Percentiles rank a stretch among this genome's conserved stretches.
Evolutionary conservation across 2,888 invertebrate genomes (phyloP).

Genomic region (Stramonita haemastoma): DNA sequence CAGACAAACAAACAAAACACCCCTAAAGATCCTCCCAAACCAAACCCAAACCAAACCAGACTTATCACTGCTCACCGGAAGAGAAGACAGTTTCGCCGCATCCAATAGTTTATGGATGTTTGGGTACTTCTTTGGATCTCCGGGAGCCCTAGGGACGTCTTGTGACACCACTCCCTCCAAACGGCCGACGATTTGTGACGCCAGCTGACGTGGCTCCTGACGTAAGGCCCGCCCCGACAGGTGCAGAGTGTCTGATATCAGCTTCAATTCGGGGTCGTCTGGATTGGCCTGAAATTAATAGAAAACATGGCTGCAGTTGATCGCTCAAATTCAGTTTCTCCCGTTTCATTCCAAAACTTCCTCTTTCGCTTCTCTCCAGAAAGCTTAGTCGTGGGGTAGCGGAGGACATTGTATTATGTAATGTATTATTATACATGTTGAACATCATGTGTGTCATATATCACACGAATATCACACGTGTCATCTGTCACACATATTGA

Average conservation of each 20-base stretch:
- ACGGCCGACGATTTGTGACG: constrained; percentile 83
- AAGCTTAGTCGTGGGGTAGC: too few relatives aligned
- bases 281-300: constrained; percentile 58
- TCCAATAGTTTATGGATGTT: constrained; percentile 64
- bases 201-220: constrained; percentile 90
- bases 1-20: background rate
- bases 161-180: constrained; percentile 74
- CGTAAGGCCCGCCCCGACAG: constrained; percentile 85
- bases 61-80: constrained; percentile 51
- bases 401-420: too few relatives aligned
- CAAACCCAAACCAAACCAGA: background rate
- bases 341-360: too few relatives aligned
- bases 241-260: constrained; percentile 85
- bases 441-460: too few relatives aligned
- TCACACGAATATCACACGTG: too few relatives aligned
- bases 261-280: constrained; percentile 73
- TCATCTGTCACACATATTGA: too few relatives aligned
- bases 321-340: too few relatives aligned
- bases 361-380: too few relatives aligned
- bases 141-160: constrained; percentile 69
- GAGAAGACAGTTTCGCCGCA: constrained; percentile 65
- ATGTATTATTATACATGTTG: too few relatives aligned
- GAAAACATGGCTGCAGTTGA: too few relatives aligned
- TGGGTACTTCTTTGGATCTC: constrained; percentile 73
- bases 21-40: background rate